These are phyloP conservation scores for Coreius guichenoti DNA, from an alignment of 2,797 vertebrate genomes.

Conservation along the genomic window DNA sequence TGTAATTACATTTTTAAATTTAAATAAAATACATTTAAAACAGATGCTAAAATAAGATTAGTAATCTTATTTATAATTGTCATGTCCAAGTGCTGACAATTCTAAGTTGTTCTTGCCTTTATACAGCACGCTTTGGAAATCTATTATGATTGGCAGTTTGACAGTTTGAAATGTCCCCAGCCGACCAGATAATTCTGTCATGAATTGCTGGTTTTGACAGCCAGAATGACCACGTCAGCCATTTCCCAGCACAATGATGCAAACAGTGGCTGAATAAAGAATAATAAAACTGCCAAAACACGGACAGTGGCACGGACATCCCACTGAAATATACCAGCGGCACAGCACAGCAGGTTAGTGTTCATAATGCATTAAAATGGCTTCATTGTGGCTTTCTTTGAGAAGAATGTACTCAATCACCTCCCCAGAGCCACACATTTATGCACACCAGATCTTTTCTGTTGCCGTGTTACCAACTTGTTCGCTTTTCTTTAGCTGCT, in stretches of 20 bases:
- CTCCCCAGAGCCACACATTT: slow-evolving; percentile 5
- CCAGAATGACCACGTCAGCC: slow-evolving; percentile 30
- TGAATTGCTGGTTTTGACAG: slow-evolving; percentile 19
- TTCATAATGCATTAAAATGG: slow-evolving; percentile 1
- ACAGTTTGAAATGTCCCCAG: slow-evolving; percentile 16
- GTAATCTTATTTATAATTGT: background rate
- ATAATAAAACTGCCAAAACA: slow-evolving; percentile 21
- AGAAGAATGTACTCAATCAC: background rate
- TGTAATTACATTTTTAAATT: background rate
- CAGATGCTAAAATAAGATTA: background rate
- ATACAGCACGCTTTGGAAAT: background rate
- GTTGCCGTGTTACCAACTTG: slow-evolving; percentile 55
- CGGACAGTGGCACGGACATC: background rate
- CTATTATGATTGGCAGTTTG: slow-evolving; percentile 7
- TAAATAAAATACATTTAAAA: background rate
- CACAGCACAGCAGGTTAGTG: background rate
- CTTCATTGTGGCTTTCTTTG: slow-evolving; percentile 15
- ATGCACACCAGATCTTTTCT: slow-evolving; percentile 40
- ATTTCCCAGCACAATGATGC: slow-evolving; percentile 19
- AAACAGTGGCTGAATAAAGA: slow-evolving; percentile 8
- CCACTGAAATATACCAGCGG: background rate
- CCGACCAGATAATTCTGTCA: background rate
- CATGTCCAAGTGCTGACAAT: background rate
- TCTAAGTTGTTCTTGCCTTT: background rate
- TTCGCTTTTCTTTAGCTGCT: slow-evolving; percentile 33